Evolutionary conservation across 1,140 invertebrate genomes (phyloP).

Genomic region (Caenorhabditis brenneri): DNA sequence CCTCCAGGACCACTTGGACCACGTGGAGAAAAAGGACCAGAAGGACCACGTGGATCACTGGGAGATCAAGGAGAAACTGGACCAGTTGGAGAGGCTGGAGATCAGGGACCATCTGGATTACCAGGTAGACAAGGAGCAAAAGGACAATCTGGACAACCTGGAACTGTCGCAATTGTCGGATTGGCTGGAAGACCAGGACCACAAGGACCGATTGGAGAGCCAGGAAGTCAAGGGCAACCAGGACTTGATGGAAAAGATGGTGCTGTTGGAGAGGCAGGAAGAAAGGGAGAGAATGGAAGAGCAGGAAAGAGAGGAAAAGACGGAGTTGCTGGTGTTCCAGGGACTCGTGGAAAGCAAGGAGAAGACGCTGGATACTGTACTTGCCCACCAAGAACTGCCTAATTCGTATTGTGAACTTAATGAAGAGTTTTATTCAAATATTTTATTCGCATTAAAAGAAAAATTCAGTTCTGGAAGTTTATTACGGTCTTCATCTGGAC

Average conservation of each 20-base stretch:
- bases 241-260: conserved; percentile 30
- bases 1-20: conserved; percentile 21
- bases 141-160: conserved; percentile 6
- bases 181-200: too few species aligned
- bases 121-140: background rate
- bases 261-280: background rate
- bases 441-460: too few species aligned
- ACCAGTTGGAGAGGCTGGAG: conserved; percentile 25
- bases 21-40: conserved; percentile 11
- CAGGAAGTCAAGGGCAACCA: conserved; percentile 17
- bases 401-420: background rate
- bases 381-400: conserved; percentile 18
- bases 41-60: background rate
- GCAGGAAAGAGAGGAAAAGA: background rate
- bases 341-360: conserved; percentile 2
- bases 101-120: conserved; percentile 14
- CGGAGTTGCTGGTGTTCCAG: background rate
- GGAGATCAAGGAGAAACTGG: conserved; percentile 38
- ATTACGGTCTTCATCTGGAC: too few species aligned
- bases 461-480: too few species aligned
- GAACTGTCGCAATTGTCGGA: background rate
- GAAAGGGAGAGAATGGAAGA: conserved; percentile 20
- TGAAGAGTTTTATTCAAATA: background rate
- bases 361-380: conserved; percentile 22
- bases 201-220: conserved; percentile 27